Evolutionary conservation across 2,888 invertebrate species (phyloP), one percentile per base, ranked within the genome.

Genomic region (Lithophane semibrunnea): DNA sequence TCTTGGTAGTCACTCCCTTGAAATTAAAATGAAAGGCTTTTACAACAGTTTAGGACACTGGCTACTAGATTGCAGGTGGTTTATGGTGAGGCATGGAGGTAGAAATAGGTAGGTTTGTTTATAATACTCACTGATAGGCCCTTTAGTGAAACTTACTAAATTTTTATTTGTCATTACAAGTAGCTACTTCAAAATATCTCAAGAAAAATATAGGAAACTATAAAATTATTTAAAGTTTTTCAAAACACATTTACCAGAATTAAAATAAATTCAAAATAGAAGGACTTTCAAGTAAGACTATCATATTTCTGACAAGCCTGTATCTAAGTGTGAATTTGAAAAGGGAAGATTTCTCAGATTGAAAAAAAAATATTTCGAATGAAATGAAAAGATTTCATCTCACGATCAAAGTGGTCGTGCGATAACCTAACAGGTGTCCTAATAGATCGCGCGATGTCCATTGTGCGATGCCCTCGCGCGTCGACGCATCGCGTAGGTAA

Each of bases 381-480:
- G 8, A 24, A 73, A 66, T 66, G 3, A 52, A 81, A 44, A 69
- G 58, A 70, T 83, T 56, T n/a, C n/a, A n/a, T n/a, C n/a, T n/a
- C n/a, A n/a, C n/a, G n/a, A n/a, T n/a, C n/a, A n/a, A n/a, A n/a
- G n/a, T n/a, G n/a, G n/a, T n/a, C n/a, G n/a, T n/a, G n/a, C n/a
- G n/a, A n/a, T n/a, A n/a, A n/a, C n/a, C n/a, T n/a, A n/a, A n/a
- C n/a, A n/a, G n/a, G n/a, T n/a, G n/a, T n/a, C n/a, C n/a, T n/a
- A n/a, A n/a, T n/a, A n/a, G n/a, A n/a, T n/a, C n/a, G n/a, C n/a
- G n/a, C n/a, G n/a, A n/a, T n/a, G n/a, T n/a, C n/a, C n/a, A n/a
- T n/a, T n/a, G n/a, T n/a, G n/a, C n/a, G n/a, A n/a, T n/a, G n/a
- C n/a, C n/a, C n/a, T n/a, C n/a, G n/a, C n/a, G n/a, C n/a, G n/a